Conservation (phyloP, 2,888 invertebrate species). For the Rhimphoctona megacephalus region DNA sequence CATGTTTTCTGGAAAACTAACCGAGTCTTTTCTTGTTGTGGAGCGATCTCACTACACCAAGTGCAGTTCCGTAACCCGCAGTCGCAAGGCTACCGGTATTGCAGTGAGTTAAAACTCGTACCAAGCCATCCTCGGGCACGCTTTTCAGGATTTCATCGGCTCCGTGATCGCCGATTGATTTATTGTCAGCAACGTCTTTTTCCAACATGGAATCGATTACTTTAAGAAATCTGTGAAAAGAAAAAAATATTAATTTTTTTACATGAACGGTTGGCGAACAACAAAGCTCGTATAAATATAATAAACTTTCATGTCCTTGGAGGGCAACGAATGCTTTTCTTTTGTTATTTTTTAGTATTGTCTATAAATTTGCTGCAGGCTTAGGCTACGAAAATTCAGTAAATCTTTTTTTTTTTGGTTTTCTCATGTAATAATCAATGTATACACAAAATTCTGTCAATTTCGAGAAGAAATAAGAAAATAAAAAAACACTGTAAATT, state of each 20-base stretch:
- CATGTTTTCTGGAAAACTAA: conserved; percentile 81
- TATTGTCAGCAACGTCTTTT: conserved; percentile 95
- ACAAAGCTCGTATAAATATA: not conserved
- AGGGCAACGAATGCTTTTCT: not conserved
- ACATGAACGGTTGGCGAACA: not conserved
- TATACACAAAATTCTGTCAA: no score
- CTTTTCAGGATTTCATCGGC: conserved; percentile 90
- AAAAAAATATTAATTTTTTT: not conserved
- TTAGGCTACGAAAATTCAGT: not conserved
- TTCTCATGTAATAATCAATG: no score
- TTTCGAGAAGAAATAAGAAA: no score
- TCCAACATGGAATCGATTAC: conserved; percentile 93
- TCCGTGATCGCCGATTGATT: conserved; percentile 93
- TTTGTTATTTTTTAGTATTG: not conserved
- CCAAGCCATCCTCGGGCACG: conserved; percentile 87
- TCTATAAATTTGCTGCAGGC: not conserved
- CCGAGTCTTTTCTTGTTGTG: conserved; percentile 90
- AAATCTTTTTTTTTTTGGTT: not conserved
- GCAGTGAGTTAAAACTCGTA: conserved; percentile 96
- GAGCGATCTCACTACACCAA: conserved; percentile 96
- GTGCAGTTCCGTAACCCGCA: conserved; percentile 98
- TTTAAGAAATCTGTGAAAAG: conserved; percentile 89
- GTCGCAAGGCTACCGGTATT: conserved; percentile 99
- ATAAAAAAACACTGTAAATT: no score
- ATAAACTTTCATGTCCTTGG: not conserved